Percentiles rank a stretch among this genome's conserved stretches.
phyloP scores from a whole-genome alignment of 2,113 vertebrate species.

The Sclerurus mexicanus region DNA sequence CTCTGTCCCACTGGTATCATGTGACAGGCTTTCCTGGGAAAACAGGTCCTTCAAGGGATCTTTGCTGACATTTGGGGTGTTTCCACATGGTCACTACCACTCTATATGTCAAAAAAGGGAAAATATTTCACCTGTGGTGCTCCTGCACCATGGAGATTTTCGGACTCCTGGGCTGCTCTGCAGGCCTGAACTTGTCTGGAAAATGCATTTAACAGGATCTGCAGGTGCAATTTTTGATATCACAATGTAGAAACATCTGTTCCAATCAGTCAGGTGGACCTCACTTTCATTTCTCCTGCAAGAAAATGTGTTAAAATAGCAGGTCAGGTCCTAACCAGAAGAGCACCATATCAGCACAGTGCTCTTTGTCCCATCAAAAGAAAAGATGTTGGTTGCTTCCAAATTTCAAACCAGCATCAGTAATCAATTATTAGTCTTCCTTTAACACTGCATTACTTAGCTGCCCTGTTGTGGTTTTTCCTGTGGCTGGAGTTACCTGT shows the following conservation, averaged over 20 bases:
- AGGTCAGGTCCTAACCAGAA: background rate
- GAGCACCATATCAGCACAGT: background rate
- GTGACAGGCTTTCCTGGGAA: background rate
- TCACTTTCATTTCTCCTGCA: background rate
- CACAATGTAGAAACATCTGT: background rate
- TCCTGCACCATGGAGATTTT: background rate
- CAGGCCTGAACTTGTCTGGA: background rate
- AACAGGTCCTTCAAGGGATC: background rate
- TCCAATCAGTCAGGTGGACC: background rate
- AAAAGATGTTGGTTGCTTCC: background rate
- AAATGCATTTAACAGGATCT: background rate
- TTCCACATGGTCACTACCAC: too few relatives aligned
- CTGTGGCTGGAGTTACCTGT: background rate
- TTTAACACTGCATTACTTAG: background rate
- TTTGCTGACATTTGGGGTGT: background rate
- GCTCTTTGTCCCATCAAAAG: background rate
- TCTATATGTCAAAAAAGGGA: background rate
- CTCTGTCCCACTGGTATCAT: accelerated
- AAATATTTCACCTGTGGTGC: accelerated
- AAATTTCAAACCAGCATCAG: background rate
- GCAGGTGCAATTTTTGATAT: background rate
- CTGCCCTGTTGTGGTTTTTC: background rate
- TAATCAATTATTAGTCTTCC: background rate
- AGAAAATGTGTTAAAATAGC: background rate
- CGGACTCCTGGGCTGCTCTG: background rate